phyloP scores from a whole-genome alignment of 2,888 invertebrate genomes.

The Zootermopsis nevadensis region DNA sequence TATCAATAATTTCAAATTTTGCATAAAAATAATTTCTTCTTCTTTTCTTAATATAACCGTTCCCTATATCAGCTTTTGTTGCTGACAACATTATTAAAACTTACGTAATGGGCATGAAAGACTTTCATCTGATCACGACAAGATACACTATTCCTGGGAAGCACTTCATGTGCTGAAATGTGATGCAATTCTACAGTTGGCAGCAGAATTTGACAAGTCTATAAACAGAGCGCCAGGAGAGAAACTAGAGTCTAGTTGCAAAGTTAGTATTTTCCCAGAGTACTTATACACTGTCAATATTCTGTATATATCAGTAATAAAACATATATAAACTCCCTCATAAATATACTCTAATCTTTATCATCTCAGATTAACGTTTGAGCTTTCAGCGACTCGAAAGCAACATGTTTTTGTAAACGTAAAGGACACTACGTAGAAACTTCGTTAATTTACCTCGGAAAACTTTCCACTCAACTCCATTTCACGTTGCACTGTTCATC shows the following conservation, averaged over 20 bases:
- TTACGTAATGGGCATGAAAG: no score
- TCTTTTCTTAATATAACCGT: no score
- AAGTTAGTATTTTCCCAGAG: background rate
- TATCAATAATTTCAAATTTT: no score
- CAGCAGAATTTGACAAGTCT: background rate
- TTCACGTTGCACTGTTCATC: constrained; percentile 2
- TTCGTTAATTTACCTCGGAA: constrained; percentile 32
- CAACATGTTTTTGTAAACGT: constrained; percentile 26
- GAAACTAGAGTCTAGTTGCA: background rate
- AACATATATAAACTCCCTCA: background rate
- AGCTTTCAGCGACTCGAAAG: constrained; percentile 12
- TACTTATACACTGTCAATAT: background rate
- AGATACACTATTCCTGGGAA: no score
- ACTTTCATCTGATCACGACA: no score
- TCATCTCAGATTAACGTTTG: constrained; percentile 16
- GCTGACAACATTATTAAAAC: no score
- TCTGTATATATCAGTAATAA: background rate
- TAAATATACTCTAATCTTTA: background rate
- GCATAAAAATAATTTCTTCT: no score
- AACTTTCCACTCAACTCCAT: constrained; percentile 29
- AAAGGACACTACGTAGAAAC: constrained; percentile 24
- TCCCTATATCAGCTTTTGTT: no score
- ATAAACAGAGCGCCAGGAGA: background rate
- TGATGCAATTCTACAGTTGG: no score
- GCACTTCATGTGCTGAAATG: no score